Percentiles rank a stretch among this genome's conserved stretches.
These are phyloP conservation scores for Eudemis profundana DNA, from an alignment of 2,888 invertebrate genomes.

Conservation along the genomic window DNA sequence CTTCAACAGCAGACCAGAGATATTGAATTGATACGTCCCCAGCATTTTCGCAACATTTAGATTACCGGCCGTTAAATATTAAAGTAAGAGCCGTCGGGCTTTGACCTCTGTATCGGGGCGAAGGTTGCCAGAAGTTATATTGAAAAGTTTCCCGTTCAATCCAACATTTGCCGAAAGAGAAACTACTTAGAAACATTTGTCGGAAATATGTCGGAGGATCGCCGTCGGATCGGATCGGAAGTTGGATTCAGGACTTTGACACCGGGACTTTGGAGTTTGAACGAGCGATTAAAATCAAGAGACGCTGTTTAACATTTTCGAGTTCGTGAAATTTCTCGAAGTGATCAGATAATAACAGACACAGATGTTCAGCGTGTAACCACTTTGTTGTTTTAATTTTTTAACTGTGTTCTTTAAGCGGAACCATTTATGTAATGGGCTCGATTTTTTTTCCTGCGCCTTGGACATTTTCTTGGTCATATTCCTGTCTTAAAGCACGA, in stretches of 20 bases:
- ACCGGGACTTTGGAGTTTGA: neutral
- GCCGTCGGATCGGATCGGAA: too few species aligned
- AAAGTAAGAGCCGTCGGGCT: constrained; percentile 3
- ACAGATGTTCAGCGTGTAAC: too few species aligned
- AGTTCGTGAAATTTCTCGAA: neutral
- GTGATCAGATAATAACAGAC: too few species aligned
- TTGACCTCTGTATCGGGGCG: constrained; percentile 15
- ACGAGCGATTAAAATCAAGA: neutral
- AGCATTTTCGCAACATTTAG: constrained; percentile 15
- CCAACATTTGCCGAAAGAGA: constrained; percentile 16
- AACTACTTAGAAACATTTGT: constrained; percentile 34
- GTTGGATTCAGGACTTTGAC: constrained; percentile 6
- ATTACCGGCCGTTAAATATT: constrained; percentile 27
- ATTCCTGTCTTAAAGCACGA: too few species aligned
- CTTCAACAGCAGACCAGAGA: neutral
- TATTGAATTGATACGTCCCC: neutral
- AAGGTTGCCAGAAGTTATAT: constrained; percentile 26
- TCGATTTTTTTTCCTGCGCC: too few species aligned
- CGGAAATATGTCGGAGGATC: constrained; percentile 20
- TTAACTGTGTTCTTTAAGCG: too few species aligned
- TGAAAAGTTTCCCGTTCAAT: constrained; percentile 28
- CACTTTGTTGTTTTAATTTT: too few species aligned
- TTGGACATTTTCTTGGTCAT: too few species aligned
- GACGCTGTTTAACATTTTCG: neutral
- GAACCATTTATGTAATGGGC: too few species aligned